Percentiles rank a stretch among this genome's conserved stretches.
These are phyloP conservation scores for Catharus minimus DNA, from an alignment of 2,113 vertebrate genomes.

Conservation along the genomic window DNA sequence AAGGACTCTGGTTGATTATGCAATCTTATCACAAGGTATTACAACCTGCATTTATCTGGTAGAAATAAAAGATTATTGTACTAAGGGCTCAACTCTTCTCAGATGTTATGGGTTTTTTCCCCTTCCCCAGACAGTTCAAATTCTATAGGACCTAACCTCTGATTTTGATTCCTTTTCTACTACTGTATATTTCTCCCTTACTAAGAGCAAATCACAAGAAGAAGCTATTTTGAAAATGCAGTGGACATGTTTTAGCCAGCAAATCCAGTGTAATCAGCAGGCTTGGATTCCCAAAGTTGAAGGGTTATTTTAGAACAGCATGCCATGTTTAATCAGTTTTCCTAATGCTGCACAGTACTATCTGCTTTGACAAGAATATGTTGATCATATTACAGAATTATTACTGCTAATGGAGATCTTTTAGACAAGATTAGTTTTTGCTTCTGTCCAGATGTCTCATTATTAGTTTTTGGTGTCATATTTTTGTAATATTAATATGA, in stretches of 20 bases:
- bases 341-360: background rate
- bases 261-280: constrained; percentile 1
- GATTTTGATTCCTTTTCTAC: background rate
- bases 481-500: constrained; percentile 42
- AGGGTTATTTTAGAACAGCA: constrained; percentile 15
- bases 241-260: background rate
- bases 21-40: background rate
- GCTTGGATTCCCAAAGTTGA: background rate
- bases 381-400: constrained; percentile 54
- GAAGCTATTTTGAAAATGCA: background rate
- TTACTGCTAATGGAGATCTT: constrained; percentile 49
- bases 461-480: constrained; percentile 53
- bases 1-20: background rate
- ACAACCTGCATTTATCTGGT: background rate
- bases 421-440: constrained; percentile 54
- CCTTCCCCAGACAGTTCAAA: background rate
- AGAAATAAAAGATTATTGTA: background rate
- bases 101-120: background rate
- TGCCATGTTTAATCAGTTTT: constrained; percentile 48
- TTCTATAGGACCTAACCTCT: background rate
- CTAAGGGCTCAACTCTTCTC: background rate
- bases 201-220: background rate
- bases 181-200: background rate
- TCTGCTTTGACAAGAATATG: constrained; percentile 49
- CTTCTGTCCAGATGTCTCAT: constrained; percentile 39